Conservation (phyloP, 2,888 invertebrate genomes). For the Ceratothoa steindachneri region DNA sequence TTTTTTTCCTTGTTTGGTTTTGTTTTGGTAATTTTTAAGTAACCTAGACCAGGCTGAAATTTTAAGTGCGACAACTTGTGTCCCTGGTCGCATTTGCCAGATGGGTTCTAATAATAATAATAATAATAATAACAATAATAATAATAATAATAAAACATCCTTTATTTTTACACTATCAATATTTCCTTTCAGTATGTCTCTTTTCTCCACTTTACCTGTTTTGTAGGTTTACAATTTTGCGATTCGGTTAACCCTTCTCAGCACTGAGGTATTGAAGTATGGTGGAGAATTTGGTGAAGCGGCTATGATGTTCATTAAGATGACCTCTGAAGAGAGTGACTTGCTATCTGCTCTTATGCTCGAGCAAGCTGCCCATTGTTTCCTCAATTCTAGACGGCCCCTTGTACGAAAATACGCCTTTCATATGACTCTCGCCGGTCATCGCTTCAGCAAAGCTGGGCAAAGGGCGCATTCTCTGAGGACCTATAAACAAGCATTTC, state of each 20-base stretch:
- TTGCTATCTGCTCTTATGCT: constrained; percentile 77
- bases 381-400: constrained; percentile 64
- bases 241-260: constrained; percentile 82
- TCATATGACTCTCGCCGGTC: constrained; percentile 92
- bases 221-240: constrained; percentile 72
- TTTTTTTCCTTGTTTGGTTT: too few species aligned
- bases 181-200: too few species aligned
- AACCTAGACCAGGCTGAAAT: too few species aligned
- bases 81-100: too few species aligned
- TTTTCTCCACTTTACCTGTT: too few species aligned
- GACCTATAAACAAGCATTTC: constrained; percentile 86
- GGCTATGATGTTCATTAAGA: constrained; percentile 87
- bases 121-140: too few species aligned
- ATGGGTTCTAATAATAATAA: too few species aligned
- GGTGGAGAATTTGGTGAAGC: constrained; percentile 79
- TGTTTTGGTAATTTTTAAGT: too few species aligned
- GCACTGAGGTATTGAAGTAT: constrained; percentile 78
- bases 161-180: too few species aligned
- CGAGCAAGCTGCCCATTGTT: constrained; percentile 93
- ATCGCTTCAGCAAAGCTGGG: constrained; percentile 87
- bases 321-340: constrained; percentile 97
- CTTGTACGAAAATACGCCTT: constrained; percentile 92
- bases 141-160: too few species aligned
- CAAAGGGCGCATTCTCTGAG: constrained; percentile 87
- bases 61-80: too few species aligned